Percentiles rank a stretch among this genome's conserved stretches.
Conservation (phyloP, 1,140 invertebrate genomes). For the Drosophila persimilis region DNA sequence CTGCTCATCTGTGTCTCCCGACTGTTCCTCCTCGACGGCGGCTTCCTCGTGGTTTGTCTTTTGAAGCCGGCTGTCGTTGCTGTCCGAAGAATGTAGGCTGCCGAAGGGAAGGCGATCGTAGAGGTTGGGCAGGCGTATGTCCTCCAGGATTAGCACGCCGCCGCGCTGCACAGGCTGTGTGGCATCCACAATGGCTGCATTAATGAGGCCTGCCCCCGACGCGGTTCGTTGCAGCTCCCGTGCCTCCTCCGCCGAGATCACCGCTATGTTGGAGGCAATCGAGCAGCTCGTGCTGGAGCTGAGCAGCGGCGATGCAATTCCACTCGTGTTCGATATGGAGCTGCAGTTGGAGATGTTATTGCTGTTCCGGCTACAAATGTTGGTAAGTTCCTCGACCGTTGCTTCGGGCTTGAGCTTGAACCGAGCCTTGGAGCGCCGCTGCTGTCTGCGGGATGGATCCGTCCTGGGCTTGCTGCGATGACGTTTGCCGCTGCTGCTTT, state of each 20-base stretch:
- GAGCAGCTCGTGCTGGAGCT: conserved; percentile 60
- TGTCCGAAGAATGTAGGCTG: conserved; percentile 28
- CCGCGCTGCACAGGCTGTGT: conserved; percentile 49
- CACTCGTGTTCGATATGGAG: not conserved
- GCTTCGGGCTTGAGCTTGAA: not conserved
- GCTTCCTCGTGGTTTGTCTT: not conserved
- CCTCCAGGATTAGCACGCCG: conserved; percentile 56
- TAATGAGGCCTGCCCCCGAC: conserved; percentile 30
- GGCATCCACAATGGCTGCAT: conserved; percentile 43
- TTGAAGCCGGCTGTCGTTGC: conserved; percentile 25
- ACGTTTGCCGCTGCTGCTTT: not conserved
- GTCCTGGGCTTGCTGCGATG: conserved; percentile 32
- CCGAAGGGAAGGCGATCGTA: conserved; percentile 27
- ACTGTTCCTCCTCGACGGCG: conserved; percentile 6
- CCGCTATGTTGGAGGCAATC: conserved; percentile 62
- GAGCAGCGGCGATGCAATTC: conserved; percentile 26
- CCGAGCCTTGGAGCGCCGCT: not conserved
- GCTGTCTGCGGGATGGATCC: conserved; percentile 16
- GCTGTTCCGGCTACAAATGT: conserved; percentile 28
- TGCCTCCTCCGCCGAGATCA: conserved; percentile 66
- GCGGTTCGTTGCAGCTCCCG: conserved; percentile 58
- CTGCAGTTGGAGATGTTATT: conserved; percentile 25
- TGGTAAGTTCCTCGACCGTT: conserved; percentile 39
- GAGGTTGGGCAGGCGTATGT: conserved; percentile 60
- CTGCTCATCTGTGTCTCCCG: not conserved